Base-by-base conservation (phyloP, 1,140 invertebrate genomes). In the Streblospio benedicti region DNA sequence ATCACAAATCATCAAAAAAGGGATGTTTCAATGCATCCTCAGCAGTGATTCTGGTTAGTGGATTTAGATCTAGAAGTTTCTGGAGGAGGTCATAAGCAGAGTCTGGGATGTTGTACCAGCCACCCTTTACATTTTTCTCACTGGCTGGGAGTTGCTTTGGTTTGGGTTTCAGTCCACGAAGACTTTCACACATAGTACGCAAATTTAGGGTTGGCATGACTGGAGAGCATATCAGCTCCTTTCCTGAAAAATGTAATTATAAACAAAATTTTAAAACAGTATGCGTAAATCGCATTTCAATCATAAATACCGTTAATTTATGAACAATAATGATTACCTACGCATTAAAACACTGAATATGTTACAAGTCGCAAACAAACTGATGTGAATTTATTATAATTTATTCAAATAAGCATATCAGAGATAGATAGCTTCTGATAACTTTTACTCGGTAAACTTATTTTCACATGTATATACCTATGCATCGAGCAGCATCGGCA, bases 181-280 rank as follows among this genome's bases (percentile, higher is more conserved):
- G 50, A 45, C 67, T 71, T 16, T 54, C 58, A 50, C 74, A 76
- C 51, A 72, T 55, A 5, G 41, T 62, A 43, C 67, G 61, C 18
- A 86, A 60, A 67, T 85, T 79, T 1, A 85, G 47, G 2, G 81
- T 73, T 55, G 74, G 72, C 4, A 74, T 78, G 0, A 74, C 69
- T 58, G 82, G 80, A 65, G 78, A 83, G 33, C 83, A 81, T 2
- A 81, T 78, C 12, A 86, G 66, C 67, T 81, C 71, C 62, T 84
- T 82, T 28, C 77, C 79, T 81, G 65, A 20, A 67, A 68, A 43
- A n/a, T n/a, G n/a, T n/a, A n/a, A n/a, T n/a, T n/a, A n/a, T n/a
- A n/a, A n/a, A n/a, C n/a, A n/a, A n/a, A n/a, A n/a, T n/a, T n/a
- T n/a, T n/a, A n/a, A n/a, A n/a, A n/a, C n/a, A n/a, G n/a, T n/a